Percentiles rank a stretch among this genome's conserved stretches.
Conservation (phyloP, 2,888 invertebrate species). For the Homarus gammarus region DNA sequence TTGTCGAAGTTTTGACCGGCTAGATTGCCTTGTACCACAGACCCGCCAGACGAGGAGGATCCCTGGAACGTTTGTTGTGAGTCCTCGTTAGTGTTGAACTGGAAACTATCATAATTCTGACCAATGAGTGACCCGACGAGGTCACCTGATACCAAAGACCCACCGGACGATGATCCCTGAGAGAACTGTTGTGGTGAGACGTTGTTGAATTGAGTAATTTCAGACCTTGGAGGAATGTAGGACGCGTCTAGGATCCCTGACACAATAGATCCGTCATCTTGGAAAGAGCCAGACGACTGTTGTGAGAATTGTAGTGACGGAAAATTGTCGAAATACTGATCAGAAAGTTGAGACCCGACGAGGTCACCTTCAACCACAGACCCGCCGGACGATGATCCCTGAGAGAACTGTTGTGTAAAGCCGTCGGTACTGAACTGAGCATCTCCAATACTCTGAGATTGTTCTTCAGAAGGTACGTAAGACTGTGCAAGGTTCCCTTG, state of each 20-base stretch:
- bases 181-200: no score
- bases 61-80: neutral
- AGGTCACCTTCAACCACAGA: neutral
- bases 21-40: no score
- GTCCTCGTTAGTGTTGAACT: neutral
- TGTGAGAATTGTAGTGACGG: no score
- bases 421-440: neutral
- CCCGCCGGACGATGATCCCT: neutral
- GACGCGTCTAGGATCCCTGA: constrained; percentile 18
- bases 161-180: no score
- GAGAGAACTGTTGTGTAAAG: neutral
- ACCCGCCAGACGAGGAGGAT: no score
- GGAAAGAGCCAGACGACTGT: no score
- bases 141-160: no score
- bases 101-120: neutral
- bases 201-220: no score
- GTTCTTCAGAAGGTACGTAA: neutral
- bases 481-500: constrained; percentile 32
- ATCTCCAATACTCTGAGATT: neutral
- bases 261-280: neutral
- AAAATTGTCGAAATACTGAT: neutral
- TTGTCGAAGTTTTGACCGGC: no score
- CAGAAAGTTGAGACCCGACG: neutral
- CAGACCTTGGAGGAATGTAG: neutral
- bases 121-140: neutral